Conservation (phyloP, 2,113 vertebrate genomes). For the Neolamprologus tretocephalus region DNA sequence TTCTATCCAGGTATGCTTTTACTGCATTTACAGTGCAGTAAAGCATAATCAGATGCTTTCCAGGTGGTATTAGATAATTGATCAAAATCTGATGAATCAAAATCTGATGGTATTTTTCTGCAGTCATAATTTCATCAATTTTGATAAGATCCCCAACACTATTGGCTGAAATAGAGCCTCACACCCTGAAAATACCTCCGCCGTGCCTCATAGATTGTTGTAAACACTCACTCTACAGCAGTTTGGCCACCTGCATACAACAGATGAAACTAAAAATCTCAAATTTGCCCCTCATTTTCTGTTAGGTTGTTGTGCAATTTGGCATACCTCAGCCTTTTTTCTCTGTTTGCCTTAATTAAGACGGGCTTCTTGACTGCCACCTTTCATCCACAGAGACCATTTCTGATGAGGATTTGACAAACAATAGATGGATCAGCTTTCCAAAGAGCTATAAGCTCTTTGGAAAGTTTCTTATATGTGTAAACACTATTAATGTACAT, state of each 20-base stretch:
- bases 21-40: not conserved
- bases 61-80: not conserved
- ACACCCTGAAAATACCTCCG: not conserved
- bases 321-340: not conserved
- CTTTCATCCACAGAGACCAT: not conserved
- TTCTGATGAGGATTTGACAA: not conserved
- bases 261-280: not conserved
- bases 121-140: not conserved
- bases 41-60: not conserved
- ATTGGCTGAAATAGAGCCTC: not conserved
- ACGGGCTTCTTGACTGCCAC: not conserved
- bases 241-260: not conserved
- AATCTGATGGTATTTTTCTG: not conserved
- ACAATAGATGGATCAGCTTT: not conserved
- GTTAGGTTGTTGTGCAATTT: not conserved
- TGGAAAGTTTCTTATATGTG: not conserved
- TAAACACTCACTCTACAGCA: not conserved
- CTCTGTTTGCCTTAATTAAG: not conserved
- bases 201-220: not conserved
- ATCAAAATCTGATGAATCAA: not conserved
- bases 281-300: not conserved
- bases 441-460: not conserved
- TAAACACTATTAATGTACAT: not conserved
- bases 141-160: not conserved
- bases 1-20: not conserved